These are phyloP conservation scores for Channa maculata DNA, from an alignment of 2,113 vertebrate species.

Conservation along the genomic window DNA sequence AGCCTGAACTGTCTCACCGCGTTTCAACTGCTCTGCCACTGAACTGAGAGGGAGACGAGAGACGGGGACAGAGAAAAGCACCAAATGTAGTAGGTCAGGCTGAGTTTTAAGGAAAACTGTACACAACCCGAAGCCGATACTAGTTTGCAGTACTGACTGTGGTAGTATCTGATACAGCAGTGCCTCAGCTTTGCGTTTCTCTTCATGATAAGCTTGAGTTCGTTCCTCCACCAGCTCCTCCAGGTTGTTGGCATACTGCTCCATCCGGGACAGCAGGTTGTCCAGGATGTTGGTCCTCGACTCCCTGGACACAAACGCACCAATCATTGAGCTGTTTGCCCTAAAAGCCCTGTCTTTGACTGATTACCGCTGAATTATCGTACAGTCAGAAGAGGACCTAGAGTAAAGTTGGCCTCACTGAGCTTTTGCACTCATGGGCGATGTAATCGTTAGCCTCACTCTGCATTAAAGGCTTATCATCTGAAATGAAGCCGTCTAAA, in stretches of 20 bases:
- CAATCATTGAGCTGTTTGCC: neutral
- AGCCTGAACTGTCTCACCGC: constrained; percentile 92
- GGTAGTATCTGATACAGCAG: constrained; percentile 98
- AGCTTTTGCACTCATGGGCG: too few relatives aligned
- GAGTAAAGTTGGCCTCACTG: too few relatives aligned
- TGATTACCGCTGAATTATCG: too few relatives aligned
- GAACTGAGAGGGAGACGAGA: constrained; percentile 78
- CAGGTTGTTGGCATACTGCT: constrained; percentile 97
- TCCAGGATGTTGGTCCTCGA: constrained; percentile 93
- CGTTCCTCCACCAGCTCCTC: constrained; percentile 96
- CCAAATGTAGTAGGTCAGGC: neutral
- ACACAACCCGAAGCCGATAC: too few relatives aligned
- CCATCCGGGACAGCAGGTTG: constrained; percentile 94
- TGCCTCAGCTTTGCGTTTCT: constrained; percentile 93
- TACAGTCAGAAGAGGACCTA: too few relatives aligned
- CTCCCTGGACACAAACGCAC: constrained; percentile 81
- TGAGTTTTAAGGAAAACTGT: too few relatives aligned
- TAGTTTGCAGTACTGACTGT: constrained; percentile 84
- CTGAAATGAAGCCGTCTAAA: too few relatives aligned
- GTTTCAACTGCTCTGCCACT: constrained; percentile 94
- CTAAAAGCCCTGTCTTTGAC: too few relatives aligned
- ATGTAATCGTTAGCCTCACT: too few relatives aligned
- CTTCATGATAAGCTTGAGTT: constrained; percentile 95
- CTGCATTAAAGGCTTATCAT: too few relatives aligned
- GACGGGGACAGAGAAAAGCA: neutral